Evolutionary conservation across 2,113 vertebrate genomes (phyloP).

Genomic region (Lutjanus erythropterus): DNA sequence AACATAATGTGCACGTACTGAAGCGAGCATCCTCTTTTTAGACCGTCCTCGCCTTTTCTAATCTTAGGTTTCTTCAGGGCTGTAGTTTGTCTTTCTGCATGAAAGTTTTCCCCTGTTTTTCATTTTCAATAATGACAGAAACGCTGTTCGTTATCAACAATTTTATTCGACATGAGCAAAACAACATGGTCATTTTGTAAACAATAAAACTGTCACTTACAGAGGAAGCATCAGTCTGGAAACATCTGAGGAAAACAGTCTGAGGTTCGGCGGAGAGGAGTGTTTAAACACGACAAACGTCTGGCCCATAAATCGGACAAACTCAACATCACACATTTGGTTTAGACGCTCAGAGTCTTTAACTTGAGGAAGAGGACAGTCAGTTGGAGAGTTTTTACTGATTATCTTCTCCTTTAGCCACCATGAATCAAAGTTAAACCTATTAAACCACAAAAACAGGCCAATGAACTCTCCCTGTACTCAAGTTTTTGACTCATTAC

Average conservation of each 20-base stretch:
- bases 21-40: slow-evolving; percentile 8
- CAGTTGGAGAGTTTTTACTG: neutral
- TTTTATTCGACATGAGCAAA: slow-evolving; percentile 72
- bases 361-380: slow-evolving; percentile 16
- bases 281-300: slow-evolving; percentile 17
- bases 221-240: slow-evolving; percentile 36
- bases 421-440: slow-evolving; percentile 6
- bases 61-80: slow-evolving; percentile 30
- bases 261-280: slow-evolving; percentile 41
- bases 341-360: slow-evolving; percentile 16
- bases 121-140: slow-evolving; percentile 35
- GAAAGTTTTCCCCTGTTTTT: neutral
- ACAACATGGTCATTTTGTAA: slow-evolving; percentile 47
- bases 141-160: neutral
- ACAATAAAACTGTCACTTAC: slow-evolving; percentile 53
- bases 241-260: slow-evolving; percentile 29
- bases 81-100: slow-evolving; percentile 18
- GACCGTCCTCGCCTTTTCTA: slow-evolving; percentile 28
- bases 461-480: neutral
- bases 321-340: slow-evolving; percentile 7
- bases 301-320: slow-evolving; percentile 4
- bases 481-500: slow-evolving; percentile 19
- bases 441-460: neutral
- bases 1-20: slow-evolving; percentile 49
- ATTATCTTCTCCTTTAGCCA: neutral